Percentiles rank a stretch among this genome's conserved stretches.
These are phyloP conservation scores for Agriopis aurantiaria DNA, from an alignment of 2,888 invertebrate species.

Conservation along the genomic window DNA sequence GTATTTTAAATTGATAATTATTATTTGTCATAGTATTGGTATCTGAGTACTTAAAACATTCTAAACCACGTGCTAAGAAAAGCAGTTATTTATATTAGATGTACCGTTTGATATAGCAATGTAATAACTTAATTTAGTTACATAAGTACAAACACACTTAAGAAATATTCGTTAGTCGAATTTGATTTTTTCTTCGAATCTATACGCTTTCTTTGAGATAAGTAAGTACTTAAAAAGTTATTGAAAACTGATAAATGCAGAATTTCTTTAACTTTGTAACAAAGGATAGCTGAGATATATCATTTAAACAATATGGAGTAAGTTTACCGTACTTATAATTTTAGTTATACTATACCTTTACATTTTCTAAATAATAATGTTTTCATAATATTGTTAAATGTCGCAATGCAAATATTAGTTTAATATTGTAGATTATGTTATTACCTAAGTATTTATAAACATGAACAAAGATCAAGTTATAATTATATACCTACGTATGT, in stretches of 20 bases:
- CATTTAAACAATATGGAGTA: too few relatives aligned
- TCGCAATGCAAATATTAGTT: too few relatives aligned
- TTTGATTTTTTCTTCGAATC: background rate
- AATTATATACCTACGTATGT: background rate
- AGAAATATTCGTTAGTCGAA: background rate
- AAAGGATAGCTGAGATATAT: too few relatives aligned
- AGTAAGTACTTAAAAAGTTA: background rate
- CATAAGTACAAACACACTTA: slow-evolving; percentile 22
- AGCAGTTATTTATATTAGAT: too few relatives aligned
- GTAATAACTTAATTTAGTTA: slow-evolving; percentile 12
- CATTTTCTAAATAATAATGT: too few relatives aligned
- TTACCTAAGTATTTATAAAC: background rate
- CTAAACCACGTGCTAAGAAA: too few relatives aligned
- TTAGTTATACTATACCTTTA: background rate
- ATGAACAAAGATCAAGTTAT: background rate
- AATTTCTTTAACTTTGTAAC: too few relatives aligned
- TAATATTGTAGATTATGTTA: background rate
- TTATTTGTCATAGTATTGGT: too few relatives aligned
- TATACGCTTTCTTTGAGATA: slow-evolving; percentile 2
- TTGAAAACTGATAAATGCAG: background rate
- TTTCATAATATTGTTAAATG: too few relatives aligned
- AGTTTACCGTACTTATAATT: background rate
- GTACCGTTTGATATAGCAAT: background rate
- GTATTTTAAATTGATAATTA: too few relatives aligned
- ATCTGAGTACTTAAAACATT: too few relatives aligned